phyloP scores from a whole-genome alignment of 2,888 invertebrate species.

The Latrodectus elegans region DNA sequence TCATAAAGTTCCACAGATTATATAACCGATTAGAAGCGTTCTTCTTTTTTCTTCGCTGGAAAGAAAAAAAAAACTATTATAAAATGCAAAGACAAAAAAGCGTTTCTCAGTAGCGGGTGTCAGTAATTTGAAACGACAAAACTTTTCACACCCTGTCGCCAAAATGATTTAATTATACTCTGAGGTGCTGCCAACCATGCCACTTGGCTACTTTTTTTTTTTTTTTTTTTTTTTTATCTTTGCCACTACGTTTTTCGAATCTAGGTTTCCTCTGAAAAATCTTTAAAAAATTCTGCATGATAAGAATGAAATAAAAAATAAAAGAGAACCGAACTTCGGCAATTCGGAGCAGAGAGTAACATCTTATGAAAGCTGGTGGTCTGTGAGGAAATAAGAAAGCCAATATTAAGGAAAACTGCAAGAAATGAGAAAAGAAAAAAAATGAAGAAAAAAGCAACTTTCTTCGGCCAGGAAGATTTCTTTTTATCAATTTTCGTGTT shows the following conservation, averaged over 20 bases:
- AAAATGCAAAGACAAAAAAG: background rate
- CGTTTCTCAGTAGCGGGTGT: constrained; percentile 17
- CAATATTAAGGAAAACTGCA: constrained; percentile 54
- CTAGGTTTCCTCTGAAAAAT: background rate
- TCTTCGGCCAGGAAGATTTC: constrained; percentile 48
- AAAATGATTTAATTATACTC: constrained; percentile 67
- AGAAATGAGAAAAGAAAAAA: constrained; percentile 6
- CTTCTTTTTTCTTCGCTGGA: background rate
- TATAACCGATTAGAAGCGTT: constrained; percentile 15
- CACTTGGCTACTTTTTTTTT: background rate
- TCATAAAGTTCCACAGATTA: background rate
- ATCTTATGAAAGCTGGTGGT: constrained; percentile 43
- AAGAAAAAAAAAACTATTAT: constrained; percentile 18
- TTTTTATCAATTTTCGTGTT: constrained; percentile 49
- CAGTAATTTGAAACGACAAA: constrained; percentile 33
- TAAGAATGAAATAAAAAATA: constrained; percentile 1
- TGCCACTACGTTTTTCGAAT: background rate
- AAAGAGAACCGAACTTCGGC: constrained; percentile 39
- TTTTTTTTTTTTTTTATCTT: too few species aligned
- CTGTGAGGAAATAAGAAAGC: constrained; percentile 57
- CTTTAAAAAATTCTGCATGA: background rate
- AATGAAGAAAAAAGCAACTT: constrained; percentile 34
- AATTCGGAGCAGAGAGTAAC: constrained; percentile 34
- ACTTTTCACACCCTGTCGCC: constrained; percentile 56
- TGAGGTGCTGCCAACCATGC: constrained; percentile 6